Percentiles rank a stretch among this genome's conserved stretches.
phyloP scores from a whole-genome alignment of 2,113 vertebrate species.

The Nothoprocta pentlandii region DNA sequence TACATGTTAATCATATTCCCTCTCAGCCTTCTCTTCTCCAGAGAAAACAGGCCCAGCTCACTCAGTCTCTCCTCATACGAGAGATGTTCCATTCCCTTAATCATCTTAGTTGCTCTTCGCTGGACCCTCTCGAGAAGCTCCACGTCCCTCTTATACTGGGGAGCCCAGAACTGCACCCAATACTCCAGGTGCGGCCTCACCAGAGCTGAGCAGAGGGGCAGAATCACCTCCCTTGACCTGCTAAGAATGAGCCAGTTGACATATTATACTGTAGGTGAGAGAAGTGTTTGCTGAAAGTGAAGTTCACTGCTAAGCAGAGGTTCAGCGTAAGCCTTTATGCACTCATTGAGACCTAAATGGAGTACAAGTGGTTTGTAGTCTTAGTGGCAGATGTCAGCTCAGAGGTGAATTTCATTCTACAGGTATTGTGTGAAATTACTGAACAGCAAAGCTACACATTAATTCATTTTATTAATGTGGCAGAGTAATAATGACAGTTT shows the following conservation, averaged over 20 bases:
- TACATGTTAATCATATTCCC: too few relatives aligned
- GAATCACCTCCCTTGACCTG: too few relatives aligned
- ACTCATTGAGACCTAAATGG: neutral
- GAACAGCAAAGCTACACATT: neutral
- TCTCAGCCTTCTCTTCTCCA: too few relatives aligned
- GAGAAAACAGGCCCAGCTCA: too few relatives aligned
- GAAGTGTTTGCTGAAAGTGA: neutral
- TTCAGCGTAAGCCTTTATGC: neutral
- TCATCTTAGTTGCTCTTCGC: too few relatives aligned
- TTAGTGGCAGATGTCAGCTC: neutral
- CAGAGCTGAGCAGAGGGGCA: too few relatives aligned
- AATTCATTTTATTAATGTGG: neutral
- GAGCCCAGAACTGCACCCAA: too few relatives aligned
- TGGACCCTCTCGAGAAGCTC: too few relatives aligned
- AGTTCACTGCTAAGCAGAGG: neutral
- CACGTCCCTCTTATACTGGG: too few relatives aligned
- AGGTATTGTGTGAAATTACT: constrained; percentile 17
- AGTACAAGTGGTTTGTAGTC: neutral
- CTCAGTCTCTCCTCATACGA: too few relatives aligned
- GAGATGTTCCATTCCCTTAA: too few relatives aligned
- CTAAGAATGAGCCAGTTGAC: neutral
- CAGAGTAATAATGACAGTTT: neutral
- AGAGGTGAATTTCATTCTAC: neutral
- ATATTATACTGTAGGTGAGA: neutral
- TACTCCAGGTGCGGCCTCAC: too few relatives aligned